phyloP scores from a whole-genome alignment of 2,113 vertebrate genomes.

The Syngnathus scovelli region DNA sequence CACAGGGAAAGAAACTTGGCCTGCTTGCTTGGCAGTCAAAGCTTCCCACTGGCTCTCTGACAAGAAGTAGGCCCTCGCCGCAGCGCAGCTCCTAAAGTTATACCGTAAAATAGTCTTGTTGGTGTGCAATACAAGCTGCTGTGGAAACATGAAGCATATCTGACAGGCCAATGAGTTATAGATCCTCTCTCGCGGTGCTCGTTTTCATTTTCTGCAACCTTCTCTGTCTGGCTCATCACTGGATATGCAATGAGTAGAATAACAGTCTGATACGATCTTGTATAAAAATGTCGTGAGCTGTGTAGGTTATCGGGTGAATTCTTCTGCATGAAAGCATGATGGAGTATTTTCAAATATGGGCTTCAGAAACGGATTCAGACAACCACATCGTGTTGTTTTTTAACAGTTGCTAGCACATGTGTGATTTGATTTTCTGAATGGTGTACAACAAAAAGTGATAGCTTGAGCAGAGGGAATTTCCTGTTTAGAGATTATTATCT shows the following conservation, averaged over 20 bases:
- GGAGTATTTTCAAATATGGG: too few relatives aligned
- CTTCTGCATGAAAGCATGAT: too few relatives aligned
- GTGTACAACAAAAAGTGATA: too few relatives aligned
- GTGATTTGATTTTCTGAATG: too few relatives aligned
- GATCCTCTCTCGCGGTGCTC: background rate
- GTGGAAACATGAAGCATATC: slow-evolving; percentile 30
- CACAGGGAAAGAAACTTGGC: slow-evolving; percentile 57
- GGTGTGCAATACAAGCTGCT: slow-evolving; percentile 24
- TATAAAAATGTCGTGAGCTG: background rate
- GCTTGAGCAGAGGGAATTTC: too few relatives aligned
- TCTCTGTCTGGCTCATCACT: background rate
- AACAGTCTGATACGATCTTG: background rate
- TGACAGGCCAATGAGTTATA: background rate
- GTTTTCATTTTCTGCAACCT: background rate
- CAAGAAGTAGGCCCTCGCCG: slow-evolving; percentile 43
- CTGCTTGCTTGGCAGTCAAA: slow-evolving; percentile 60
- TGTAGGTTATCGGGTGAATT: too few relatives aligned
- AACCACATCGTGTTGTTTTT: too few relatives aligned
- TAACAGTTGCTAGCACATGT: too few relatives aligned
- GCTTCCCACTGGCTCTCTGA: slow-evolving; percentile 51
- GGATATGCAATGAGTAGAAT: background rate
- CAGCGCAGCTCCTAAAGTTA: slow-evolving; percentile 43
- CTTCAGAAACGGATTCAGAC: too few relatives aligned
- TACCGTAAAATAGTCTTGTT: slow-evolving; percentile 30
- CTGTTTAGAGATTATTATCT: too few relatives aligned